These are phyloP conservation scores for Falco concolor DNA, from an alignment of 2,797 vertebrate species.

Conservation along the genomic window DNA sequence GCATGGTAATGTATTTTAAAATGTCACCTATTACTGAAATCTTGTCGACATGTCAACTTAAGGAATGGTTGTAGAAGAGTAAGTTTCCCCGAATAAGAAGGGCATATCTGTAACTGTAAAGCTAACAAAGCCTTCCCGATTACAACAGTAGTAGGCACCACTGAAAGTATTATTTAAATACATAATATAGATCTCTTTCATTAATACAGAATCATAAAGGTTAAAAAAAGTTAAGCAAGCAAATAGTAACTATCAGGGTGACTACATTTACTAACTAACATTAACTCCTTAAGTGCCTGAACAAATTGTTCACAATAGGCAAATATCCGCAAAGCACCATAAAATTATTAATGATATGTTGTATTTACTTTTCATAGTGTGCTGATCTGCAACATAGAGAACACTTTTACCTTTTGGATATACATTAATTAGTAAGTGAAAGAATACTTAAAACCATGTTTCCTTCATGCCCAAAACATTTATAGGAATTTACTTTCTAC, in stretches of 20 bases:
- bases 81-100: neutral
- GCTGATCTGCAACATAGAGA: neutral
- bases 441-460: neutral
- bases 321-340: conserved; percentile 26
- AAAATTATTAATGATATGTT: conserved; percentile 17
- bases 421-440: neutral
- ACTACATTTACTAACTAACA: neutral
- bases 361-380: neutral
- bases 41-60: neutral
- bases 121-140: neutral
- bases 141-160: neutral
- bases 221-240: neutral
- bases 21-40: neutral
- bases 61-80: neutral
- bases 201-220: neutral
- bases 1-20: neutral
- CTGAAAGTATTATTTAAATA: conserved; percentile 34
- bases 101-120: neutral
- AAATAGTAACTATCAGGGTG: neutral
- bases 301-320: conserved; percentile 20
- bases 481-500: neutral
- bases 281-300: neutral
- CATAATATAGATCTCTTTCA: neutral
- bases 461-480: neutral
- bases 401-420: neutral